Base-by-base conservation (phyloP, 53 echinoderm and acorn worm genomes). In the Arbacia lixula region DNA sequence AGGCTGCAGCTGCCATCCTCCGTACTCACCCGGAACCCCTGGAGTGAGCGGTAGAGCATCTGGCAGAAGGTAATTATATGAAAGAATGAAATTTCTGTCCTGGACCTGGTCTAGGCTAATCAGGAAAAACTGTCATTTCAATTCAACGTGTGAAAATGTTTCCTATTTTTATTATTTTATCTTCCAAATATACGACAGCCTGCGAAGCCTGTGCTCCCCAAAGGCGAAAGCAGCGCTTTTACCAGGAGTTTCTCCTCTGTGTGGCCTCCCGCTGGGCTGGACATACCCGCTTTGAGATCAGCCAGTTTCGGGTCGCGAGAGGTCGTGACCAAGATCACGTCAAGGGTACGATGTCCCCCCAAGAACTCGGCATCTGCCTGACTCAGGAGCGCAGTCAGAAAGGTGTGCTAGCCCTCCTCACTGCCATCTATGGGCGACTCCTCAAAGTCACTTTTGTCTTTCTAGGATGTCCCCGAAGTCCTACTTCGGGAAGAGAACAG, bases 181-280 rank as follows among this genome's bases (percentile, higher is more conserved):
- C 58, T 21, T 57, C 22, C 58, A 57, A 57, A 57, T 57, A 21
- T 19, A 57, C 58, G 9, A 57, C 58, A 57, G 58, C 58, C 58
- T 57, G 58, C n/a, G 58, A 57, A 10, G 22, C 58, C 58, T 57
- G 58, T 21, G 58, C 19, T 19, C 5, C 58, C 16, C 16, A 10
- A 6, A 14, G 22, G 19, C 11, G 22, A 20, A 21, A 20, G 19
- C 9, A 17, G 14, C 9, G 16, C 5, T 57, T 57, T 20, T 17
- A 21, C 5, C 58, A 57, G 22, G 58, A 57, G 22, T 20, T 57
- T 20, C 58, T 57, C 58, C 58, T 57, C 5, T 6, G 58, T 6
- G 58, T 57, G 19, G 22, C 58, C 16, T 57, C 19, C 58, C 9
- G 22, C 19, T 57, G 58, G 22, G 22, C 58, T 57, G 58, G 58